These are phyloP conservation scores for Poeciliopsis gracilis DNA, from an alignment of 2,797 vertebrate species.

Conservation along the genomic window DNA sequence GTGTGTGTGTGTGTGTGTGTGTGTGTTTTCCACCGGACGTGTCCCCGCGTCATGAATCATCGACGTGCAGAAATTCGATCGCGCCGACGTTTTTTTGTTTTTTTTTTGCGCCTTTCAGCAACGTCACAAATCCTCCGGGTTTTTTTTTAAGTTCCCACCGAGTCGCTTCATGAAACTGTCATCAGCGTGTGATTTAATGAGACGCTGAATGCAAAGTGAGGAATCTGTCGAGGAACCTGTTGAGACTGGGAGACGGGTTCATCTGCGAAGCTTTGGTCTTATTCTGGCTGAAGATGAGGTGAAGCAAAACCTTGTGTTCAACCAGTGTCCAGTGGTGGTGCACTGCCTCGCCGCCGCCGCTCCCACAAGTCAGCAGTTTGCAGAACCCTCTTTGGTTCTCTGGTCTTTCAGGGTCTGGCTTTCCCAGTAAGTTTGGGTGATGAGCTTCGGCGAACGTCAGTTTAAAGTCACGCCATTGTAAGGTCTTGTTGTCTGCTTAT, in stretches of 20 bases:
- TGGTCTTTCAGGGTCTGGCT: not conserved
- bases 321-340: not conserved
- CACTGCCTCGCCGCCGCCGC: not conserved
- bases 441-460: not conserved
- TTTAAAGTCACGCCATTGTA: not conserved
- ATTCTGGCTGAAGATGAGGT: not conserved
- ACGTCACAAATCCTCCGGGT: constrained; percentile 16
- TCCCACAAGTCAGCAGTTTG: not conserved
- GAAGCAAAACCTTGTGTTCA: not conserved
- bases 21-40: constrained; percentile 21
- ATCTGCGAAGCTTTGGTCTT: not conserved
- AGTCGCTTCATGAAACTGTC: constrained; percentile 30
- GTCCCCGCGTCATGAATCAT: constrained; percentile 17
- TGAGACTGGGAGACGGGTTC: not conserved
- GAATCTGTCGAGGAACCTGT: not conserved
- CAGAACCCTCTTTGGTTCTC: not conserved
- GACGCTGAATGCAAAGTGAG: not conserved
- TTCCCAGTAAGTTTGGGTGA: not conserved
- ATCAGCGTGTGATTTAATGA: not conserved
- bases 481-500: not conserved
- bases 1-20: too few species aligned
- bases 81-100: constrained; percentile 2
- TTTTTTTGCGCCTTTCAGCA: not conserved
- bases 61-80: constrained; percentile 15
- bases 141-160: not conserved